Percentiles rank a stretch among this genome's conserved stretches.
These are phyloP conservation scores for Hirtodrosophila histrioides DNA, from an alignment of 2,888 invertebrate genomes.

Conservation along the genomic window DNA sequence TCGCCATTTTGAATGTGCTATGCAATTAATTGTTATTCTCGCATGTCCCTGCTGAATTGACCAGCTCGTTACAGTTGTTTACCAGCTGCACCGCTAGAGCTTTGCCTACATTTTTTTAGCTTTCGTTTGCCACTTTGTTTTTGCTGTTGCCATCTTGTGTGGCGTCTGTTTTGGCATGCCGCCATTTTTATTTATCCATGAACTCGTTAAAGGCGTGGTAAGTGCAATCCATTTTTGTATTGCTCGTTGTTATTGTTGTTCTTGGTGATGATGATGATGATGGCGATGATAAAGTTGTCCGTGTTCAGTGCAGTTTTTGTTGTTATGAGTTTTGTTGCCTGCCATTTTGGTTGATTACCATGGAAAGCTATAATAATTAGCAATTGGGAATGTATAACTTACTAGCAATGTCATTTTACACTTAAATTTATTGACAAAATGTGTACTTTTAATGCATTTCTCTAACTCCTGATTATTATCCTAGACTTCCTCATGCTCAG, in stretches of 20 bases:
- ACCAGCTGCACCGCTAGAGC: constrained; percentile 23
- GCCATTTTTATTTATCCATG: constrained; percentile 77
- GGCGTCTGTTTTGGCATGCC: constrained; percentile 70
- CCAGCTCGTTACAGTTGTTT: constrained; percentile 40
- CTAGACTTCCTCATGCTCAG: too few relatives aligned
- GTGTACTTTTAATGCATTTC: too few relatives aligned
- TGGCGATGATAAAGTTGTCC: constrained; percentile 46
- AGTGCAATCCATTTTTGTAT: constrained; percentile 40
- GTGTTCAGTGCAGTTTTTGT: constrained; percentile 51
- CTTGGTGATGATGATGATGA: constrained; percentile 10
- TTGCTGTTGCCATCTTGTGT: constrained; percentile 37
- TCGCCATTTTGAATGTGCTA: constrained; percentile 52
- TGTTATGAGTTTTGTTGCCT: constrained; percentile 23
- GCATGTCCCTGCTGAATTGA: constrained; percentile 48
- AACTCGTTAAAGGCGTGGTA: constrained; percentile 71
- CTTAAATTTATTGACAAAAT: too few relatives aligned
- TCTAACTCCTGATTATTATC: too few relatives aligned
- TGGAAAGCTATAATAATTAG: background rate
- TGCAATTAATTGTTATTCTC: constrained; percentile 58
- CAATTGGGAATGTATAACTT: too few relatives aligned
- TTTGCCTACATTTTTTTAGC: constrained; percentile 6
- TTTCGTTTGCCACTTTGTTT: constrained; percentile 11
- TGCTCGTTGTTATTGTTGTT: constrained; percentile 18
- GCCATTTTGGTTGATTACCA: constrained; percentile 30
- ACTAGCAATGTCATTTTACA: too few relatives aligned